Conservation (phyloP, 2,888 invertebrate species). For the Orthonychiurus folsomi region DNA sequence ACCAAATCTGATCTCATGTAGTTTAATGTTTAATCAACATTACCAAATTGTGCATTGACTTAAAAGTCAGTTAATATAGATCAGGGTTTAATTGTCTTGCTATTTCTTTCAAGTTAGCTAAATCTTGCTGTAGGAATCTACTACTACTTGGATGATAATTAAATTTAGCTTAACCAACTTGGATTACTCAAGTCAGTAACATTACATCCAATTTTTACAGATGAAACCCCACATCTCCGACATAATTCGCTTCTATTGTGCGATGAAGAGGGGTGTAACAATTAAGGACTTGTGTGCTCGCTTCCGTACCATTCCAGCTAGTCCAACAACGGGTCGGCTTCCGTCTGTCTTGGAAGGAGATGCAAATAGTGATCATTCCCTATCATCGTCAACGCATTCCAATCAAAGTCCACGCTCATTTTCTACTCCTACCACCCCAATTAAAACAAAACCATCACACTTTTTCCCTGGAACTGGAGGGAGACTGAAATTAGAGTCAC, state of each 20-base stretch:
- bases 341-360: conserved; percentile 21
- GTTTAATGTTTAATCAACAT: too few relatives aligned
- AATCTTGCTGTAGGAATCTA: too few relatives aligned
- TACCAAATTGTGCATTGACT: too few relatives aligned
- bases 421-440: conserved; percentile 38
- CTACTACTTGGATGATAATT: too few relatives aligned
- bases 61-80: too few relatives aligned
- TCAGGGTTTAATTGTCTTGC: too few relatives aligned
- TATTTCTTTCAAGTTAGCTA: too few relatives aligned
- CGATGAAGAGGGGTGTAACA: conserved; percentile 66
- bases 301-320: conserved; percentile 39
- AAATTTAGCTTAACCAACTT: too few relatives aligned
- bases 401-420: conserved; percentile 22
- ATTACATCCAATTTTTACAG: too few relatives aligned
- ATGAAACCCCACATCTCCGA: conserved; percentile 59
- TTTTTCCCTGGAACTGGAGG: background rate
- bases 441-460: conserved; percentile 24
- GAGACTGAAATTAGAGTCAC: conserved; percentile 22
- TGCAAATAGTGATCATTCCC: conserved; percentile 36
- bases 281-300: conserved; percentile 66
- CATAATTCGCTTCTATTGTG: conserved; percentile 65
- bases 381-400: conserved; percentile 38
- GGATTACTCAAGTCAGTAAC: too few relatives aligned
- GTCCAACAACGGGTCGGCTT: conserved; percentile 11
- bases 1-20: background rate